These are phyloP conservation scores for Glyptemys insculpta DNA, from an alignment of 2,797 vertebrate species.

Conservation along the genomic window DNA sequence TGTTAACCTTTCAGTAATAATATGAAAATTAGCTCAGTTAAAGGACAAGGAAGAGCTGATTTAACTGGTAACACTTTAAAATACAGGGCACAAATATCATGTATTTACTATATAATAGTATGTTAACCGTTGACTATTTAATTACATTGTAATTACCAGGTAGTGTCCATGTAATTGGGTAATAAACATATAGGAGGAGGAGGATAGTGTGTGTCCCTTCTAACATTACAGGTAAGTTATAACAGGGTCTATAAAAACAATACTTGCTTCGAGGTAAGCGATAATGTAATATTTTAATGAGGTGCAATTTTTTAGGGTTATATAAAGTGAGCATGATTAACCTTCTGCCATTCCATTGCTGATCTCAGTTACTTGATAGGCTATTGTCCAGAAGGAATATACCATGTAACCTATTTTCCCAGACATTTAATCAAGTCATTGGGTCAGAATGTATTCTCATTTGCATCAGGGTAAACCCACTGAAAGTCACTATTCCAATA, in stretches of 20 bases:
- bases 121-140: background rate
- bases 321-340: background rate
- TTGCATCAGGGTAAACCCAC: background rate
- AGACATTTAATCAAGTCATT: background rate
- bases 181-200: background rate
- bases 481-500: background rate
- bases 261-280: background rate
- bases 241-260: background rate
- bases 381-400: background rate
- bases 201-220: background rate
- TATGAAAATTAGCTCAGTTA: background rate
- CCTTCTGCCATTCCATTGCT: background rate
- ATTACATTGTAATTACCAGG: background rate
- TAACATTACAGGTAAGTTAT: background rate
- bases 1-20: background rate
- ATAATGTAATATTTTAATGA: no score
- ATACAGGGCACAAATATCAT: background rate
- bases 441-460: background rate
- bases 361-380: background rate
- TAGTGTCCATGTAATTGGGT: background rate
- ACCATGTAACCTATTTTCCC: background rate
- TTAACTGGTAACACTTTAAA: background rate
- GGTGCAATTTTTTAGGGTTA: background rate
- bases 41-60: background rate
- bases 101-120: background rate